Conservation (phyloP, 2,888 invertebrate genomes). For the Agonopterix subpropinquella region DNA sequence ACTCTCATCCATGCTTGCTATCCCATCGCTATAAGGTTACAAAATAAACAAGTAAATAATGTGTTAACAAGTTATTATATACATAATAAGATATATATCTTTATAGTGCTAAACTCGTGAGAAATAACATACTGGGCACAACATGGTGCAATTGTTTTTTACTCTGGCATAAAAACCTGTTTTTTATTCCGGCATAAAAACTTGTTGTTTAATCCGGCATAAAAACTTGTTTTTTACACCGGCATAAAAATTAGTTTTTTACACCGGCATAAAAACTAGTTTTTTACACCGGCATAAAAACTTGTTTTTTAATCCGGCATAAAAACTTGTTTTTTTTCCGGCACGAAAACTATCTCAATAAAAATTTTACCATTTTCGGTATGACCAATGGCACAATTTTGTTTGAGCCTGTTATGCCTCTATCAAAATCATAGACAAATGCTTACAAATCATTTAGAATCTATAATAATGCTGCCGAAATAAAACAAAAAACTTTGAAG, state of each 20-base stretch:
- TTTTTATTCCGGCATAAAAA: neutral
- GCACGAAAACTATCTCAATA: no score
- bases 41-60: constrained; percentile 53
- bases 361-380: no score
- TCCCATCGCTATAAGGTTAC: constrained; percentile 51
- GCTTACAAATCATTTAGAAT: constrained; percentile 22
- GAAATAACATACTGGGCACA: constrained; percentile 28
- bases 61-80: constrained; percentile 51
- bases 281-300: no score
- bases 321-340: no score
- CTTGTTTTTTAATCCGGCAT: no score
- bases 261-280: no score
- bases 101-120: constrained; percentile 33
- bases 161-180: neutral
- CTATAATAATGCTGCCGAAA: constrained; percentile 28
- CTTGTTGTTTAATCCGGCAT: neutral
- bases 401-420: no score
- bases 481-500: constrained; percentile 42
- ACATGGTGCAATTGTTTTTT: constrained; percentile 17
- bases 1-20: constrained; percentile 53
- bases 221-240: no score
- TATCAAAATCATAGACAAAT: constrained; percentile 24
- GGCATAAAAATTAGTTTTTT: no score
- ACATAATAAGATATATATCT: constrained; percentile 33
- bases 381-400: no score